A percentile compares a stretch with the other conserved stretches of the same genome.
Conservation (phyloP, 37 sponge, comb jelly and placozoan genomes). For the Axinella damicornis region DNA sequence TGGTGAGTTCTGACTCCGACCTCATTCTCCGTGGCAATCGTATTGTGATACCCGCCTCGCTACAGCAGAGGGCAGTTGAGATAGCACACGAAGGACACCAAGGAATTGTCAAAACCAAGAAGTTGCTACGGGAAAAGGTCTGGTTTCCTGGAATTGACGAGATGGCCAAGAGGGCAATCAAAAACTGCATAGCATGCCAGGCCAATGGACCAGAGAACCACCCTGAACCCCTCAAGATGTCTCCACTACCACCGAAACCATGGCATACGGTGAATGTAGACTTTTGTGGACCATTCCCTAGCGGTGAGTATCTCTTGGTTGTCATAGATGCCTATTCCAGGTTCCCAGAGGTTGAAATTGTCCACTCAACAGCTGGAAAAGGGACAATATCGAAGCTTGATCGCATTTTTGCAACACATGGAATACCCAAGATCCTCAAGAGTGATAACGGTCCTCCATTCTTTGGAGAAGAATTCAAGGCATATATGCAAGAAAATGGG, state of each 20-base stretch:
- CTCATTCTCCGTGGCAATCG: slow-evolving; percentile 41
- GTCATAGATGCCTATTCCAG: slow-evolving; percentile 67
- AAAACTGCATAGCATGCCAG: slow-evolving; percentile 17
- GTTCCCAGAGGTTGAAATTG: slow-evolving; percentile 59
- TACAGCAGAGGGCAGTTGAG: slow-evolving; percentile 11
- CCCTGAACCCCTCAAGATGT: slow-evolving; percentile 50
- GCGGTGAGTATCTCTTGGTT: slow-evolving; percentile 53
- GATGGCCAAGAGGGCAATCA: neutral
- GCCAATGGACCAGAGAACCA: slow-evolving; percentile 10
- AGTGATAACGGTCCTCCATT: slow-evolving; percentile 64
- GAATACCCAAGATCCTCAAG: slow-evolving; percentile 25
- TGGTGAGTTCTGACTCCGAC: slow-evolving; percentile 13
- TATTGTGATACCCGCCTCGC: slow-evolving; percentile 37
- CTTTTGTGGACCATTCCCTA: slow-evolving; percentile 63
- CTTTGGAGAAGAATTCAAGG: slow-evolving; percentile 25
- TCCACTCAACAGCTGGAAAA: slow-evolving; percentile 43
- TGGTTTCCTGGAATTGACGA: slow-evolving; percentile 48
- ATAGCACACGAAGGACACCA: slow-evolving; percentile 57
- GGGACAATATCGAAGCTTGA: slow-evolving; percentile 51
- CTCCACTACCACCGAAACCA: slow-evolving; percentile 47
- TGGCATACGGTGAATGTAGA: slow-evolving; percentile 59
- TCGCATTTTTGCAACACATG: slow-evolving; percentile 53
- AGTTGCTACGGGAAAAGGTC: slow-evolving; percentile 48
- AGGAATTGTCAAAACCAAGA: slow-evolving; percentile 46
- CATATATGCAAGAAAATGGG: slow-evolving; percentile 40